These are phyloP conservation scores for Galerucella pusilla DNA, from an alignment of 2,888 invertebrate genomes.

Conservation along the genomic window DNA sequence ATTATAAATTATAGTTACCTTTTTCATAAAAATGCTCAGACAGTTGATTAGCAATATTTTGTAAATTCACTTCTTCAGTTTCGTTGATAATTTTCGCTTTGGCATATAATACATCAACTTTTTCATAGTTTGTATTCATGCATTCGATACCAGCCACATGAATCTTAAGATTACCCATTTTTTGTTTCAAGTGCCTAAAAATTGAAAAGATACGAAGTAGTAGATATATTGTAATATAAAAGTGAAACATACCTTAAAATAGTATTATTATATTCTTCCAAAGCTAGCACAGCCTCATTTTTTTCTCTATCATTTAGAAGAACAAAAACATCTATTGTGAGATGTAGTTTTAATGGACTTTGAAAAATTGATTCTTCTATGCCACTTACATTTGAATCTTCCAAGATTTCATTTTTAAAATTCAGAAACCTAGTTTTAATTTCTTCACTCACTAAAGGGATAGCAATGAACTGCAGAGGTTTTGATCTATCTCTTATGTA, in stretches of 20 bases:
- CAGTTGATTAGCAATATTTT: constrained; percentile 73
- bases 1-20: constrained; percentile 64
- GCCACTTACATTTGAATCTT: constrained; percentile 67
- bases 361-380: constrained; percentile 81
- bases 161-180: constrained; percentile 64
- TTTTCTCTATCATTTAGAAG: constrained; percentile 82
- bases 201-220: background rate
- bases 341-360: constrained; percentile 77
- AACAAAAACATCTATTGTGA: constrained; percentile 82
- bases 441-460: constrained; percentile 73
- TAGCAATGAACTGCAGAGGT: constrained; percentile 86
- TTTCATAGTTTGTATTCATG: constrained; percentile 89
- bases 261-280: constrained; percentile 74
- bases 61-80: constrained; percentile 68
- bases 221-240: constrained; percentile 1
- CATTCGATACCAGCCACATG: constrained; percentile 81
- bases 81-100: constrained; percentile 67
- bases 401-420: constrained; percentile 70
- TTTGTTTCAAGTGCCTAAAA: constrained; percentile 54
- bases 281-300: constrained; percentile 70
- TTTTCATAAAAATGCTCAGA: constrained; percentile 71
- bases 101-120: constrained; percentile 85
- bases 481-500: constrained; percentile 75
- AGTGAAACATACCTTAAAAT: constrained; percentile 70
- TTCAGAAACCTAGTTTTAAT: constrained; percentile 73